A percentile compares a stretch with the other conserved stretches of the same genome.
These are phyloP conservation scores for Lipophrys pholis DNA, from an alignment of 2,113 vertebrate species.

Conservation along the genomic window DNA sequence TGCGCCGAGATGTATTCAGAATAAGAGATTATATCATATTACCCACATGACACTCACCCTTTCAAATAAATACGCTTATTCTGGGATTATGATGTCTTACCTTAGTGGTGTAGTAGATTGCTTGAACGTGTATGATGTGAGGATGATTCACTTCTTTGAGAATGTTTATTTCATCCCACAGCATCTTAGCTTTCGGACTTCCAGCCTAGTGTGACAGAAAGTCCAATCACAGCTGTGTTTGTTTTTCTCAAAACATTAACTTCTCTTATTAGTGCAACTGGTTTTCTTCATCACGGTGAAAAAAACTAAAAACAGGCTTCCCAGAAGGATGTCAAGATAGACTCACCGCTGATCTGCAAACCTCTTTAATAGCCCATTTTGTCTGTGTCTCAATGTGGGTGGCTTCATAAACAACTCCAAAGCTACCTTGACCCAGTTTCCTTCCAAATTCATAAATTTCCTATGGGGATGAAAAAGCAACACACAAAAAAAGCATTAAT, in stretches of 20 bases:
- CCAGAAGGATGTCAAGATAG: conserved; percentile 23
- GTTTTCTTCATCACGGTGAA: conserved; percentile 27
- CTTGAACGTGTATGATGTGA: conserved; percentile 88
- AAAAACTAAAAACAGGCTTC: conserved; percentile 38
- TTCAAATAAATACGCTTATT: conserved; percentile 14
- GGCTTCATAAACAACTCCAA: conserved; percentile 87
- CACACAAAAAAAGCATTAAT: conserved; percentile 39
- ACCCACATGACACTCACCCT: conserved; percentile 15
- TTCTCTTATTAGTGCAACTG: conserved; percentile 19
- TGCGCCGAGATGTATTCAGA: conserved; percentile 7
- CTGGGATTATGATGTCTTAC: conserved; percentile 69
- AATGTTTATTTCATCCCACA: conserved; percentile 88
- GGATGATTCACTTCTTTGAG: conserved; percentile 86
- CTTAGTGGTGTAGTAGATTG: conserved; percentile 86
- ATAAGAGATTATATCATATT: conserved; percentile 18
- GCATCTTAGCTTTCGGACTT: conserved; percentile 85
- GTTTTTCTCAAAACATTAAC: conserved; percentile 24
- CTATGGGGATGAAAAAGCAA: conserved; percentile 65
- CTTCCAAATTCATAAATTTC: conserved; percentile 86
- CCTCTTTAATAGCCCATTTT: conserved; percentile 87
- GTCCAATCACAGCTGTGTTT: conserved; percentile 30
- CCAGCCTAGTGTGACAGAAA: conserved; percentile 82
- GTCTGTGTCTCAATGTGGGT: conserved; percentile 81
- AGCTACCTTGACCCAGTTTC: conserved; percentile 88
- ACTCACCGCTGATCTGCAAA: conserved; percentile 87